Evolutionary conservation across 1,140 invertebrate species (phyloP).

Genomic region (Solen grandis): DNA sequence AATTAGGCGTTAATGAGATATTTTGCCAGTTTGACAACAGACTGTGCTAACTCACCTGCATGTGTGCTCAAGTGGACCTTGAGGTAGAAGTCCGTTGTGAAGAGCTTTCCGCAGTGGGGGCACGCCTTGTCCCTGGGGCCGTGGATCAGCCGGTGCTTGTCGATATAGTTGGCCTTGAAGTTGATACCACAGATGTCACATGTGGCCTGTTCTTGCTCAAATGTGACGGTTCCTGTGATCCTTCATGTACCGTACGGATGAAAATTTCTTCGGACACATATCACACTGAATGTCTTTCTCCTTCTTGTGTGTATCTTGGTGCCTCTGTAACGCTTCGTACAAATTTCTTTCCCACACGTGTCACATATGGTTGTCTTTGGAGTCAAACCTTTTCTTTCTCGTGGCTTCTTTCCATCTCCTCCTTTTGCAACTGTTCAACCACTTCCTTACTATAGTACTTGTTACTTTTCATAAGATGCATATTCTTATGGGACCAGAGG

Average conservation of each 20-base stretch:
- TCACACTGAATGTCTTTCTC: conserved; percentile 34
- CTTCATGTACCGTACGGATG: conserved; percentile 19
- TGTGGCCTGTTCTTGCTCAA: background rate
- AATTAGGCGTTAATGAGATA: too few relatives aligned
- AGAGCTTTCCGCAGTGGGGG: conserved; percentile 28
- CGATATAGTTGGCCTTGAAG: conserved; percentile 38
- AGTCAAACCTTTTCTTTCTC: background rate
- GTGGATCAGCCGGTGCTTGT: conserved; percentile 41
- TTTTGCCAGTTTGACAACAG: too few relatives aligned
- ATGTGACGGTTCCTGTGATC: conserved; percentile 48
- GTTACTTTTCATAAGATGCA: conserved; percentile 31
- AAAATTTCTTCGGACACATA: conserved; percentile 28
- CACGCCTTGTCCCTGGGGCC: conserved; percentile 40
- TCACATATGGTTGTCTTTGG: conserved; percentile 5
- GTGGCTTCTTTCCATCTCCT: background rate
- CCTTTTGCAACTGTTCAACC: conserved; percentile 31
- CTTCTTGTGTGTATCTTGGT: conserved; percentile 29
- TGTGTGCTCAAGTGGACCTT: conserved; percentile 31
- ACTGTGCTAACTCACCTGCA: conserved; percentile 11
- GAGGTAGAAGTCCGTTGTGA: conserved; percentile 43
- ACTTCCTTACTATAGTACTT: conserved; percentile 41
- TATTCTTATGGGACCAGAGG: conserved; percentile 18
- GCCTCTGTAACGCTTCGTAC: conserved; percentile 12
- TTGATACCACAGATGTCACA: conserved; percentile 43
- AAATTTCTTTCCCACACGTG: conserved; percentile 15